phyloP scores from a whole-genome alignment of 2,888 invertebrate species.

The Drosophila infuscata region DNA sequence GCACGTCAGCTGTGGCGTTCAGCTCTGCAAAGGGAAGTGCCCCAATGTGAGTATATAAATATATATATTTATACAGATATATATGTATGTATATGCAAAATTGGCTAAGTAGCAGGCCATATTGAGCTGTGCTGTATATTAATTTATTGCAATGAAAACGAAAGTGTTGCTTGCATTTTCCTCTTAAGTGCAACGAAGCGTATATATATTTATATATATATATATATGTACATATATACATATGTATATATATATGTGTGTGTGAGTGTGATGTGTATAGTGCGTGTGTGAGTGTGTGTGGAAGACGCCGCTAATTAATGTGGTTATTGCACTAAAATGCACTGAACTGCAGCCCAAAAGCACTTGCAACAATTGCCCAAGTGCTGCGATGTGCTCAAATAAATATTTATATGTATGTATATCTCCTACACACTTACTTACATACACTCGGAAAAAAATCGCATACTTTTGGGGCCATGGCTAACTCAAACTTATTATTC shows the following conservation, averaged over 20 bases:
- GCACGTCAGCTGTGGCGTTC: conserved; percentile 91
- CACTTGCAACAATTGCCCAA: conserved; percentile 46
- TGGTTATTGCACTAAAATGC: conserved; percentile 82
- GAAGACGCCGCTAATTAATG: conserved; percentile 71
- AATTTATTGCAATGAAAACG: conserved; percentile 77
- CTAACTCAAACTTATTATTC: not conserved
- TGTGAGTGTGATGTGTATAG: conserved; percentile 23
- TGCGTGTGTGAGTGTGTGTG: conserved; percentile 36
- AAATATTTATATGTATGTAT: not conserved
- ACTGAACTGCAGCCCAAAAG: conserved; percentile 73
- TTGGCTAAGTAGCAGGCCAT: conserved; percentile 29
- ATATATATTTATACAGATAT: not conserved
- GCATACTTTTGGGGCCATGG: not conserved
- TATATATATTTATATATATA: conserved; percentile 25
- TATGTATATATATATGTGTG: conserved; percentile 5
- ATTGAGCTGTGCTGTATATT: conserved; percentile 42
- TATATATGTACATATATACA: not conserved
- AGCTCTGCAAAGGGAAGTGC: conserved; percentile 91
- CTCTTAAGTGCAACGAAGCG: conserved; percentile 56
- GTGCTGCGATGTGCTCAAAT: not conserved
- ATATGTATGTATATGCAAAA: conserved; percentile 23
- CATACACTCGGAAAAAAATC: not conserved
- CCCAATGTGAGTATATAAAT: conserved; percentile 86
- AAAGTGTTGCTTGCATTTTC: conserved; percentile 62
- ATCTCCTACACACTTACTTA: not conserved